A percentile compares a stretch with the other conserved stretches of the same genome.
Evolutionary conservation across 1,140 invertebrate species (phyloP).

Genomic region (Platorchestia sp.): DNA sequence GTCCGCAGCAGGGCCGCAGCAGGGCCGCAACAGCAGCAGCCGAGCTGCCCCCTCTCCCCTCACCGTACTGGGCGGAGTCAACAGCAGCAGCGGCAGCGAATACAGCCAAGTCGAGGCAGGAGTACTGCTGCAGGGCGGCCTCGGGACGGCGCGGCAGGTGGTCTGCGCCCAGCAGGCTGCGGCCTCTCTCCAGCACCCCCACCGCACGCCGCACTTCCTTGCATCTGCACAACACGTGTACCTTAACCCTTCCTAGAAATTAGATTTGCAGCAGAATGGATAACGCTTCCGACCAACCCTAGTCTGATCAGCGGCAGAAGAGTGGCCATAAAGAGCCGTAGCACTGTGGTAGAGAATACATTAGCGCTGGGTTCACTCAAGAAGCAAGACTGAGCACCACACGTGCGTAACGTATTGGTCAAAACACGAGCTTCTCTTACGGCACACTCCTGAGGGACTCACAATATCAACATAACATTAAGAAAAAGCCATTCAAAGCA

Average conservation of each 20-base stretch:
- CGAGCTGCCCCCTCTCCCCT: too few relatives aligned
- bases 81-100: neutral
- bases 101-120: neutral
- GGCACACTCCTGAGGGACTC: too few relatives aligned
- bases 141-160: neutral
- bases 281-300: neutral
- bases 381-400: too few relatives aligned
- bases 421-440: too few relatives aligned
- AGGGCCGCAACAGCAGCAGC: too few relatives aligned
- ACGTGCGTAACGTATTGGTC: too few relatives aligned
- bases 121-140: neutral
- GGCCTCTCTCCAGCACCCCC: neutral
- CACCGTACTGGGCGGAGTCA: neutral
- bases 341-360: too few relatives aligned
- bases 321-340: neutral
- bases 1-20: too few relatives aligned
- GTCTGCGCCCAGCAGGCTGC: neutral
- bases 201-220: neutral
- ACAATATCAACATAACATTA: too few relatives aligned
- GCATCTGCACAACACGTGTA: neutral
- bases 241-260: neutral
- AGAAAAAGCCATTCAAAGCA: too few relatives aligned
- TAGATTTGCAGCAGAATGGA: neutral
- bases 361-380: too few relatives aligned
- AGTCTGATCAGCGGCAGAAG: neutral